phyloP scores from a whole-genome alignment of 2,797 vertebrate genomes.

The Platyrinchus mystaceus region DNA sequence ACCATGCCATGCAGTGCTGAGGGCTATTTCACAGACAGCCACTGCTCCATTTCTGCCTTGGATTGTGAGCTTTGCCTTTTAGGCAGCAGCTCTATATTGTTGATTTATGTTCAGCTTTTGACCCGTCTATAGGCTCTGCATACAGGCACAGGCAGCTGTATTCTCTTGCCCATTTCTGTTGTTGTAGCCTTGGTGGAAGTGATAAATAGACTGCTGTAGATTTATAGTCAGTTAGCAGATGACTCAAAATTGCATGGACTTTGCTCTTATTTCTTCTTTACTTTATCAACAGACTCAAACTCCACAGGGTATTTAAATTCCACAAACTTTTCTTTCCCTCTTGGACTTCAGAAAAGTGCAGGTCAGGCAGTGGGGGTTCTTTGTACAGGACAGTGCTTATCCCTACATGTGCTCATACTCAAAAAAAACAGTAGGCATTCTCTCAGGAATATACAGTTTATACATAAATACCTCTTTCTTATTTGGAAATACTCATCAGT shows the following conservation, averaged over 20 bases:
- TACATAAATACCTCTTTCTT: neutral
- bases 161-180: neutral
- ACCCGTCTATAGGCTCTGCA: neutral
- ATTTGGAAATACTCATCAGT: neutral
- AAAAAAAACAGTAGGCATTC: neutral
- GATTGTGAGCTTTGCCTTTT: neutral
- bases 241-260: neutral
- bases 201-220: slow-evolving; percentile 17
- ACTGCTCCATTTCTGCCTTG: rapidly evolving
- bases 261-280: slow-evolving; percentile 4
- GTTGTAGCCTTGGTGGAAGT: neutral
- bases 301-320: neutral
- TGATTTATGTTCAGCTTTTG: neutral
- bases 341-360: neutral
- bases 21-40: rapidly evolving
- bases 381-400: neutral
- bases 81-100: neutral
- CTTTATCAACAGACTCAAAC: slow-evolving; percentile 13
- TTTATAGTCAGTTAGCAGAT: slow-evolving; percentile 23
- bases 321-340: neutral
- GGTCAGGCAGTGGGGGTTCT: neutral
- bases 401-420: neutral
- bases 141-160: neutral
- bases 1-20: rapidly evolving
- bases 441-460: neutral